These are phyloP conservation scores for Drosophila percnosoma DNA, from an alignment of 2,888 invertebrate genomes.

Conservation along the genomic window DNA sequence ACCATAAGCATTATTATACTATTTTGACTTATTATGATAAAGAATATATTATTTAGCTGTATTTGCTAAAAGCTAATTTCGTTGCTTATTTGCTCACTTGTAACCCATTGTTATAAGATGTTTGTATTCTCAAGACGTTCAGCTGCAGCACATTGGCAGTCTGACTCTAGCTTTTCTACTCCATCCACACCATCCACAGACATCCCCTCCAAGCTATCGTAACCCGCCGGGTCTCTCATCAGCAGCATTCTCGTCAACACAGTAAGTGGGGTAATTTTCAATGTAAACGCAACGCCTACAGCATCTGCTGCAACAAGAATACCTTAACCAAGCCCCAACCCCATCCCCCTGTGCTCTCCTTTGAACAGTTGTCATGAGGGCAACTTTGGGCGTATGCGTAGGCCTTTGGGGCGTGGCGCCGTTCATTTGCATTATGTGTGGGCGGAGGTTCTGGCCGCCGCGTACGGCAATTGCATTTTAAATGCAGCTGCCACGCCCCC, in stretches of 20 bases:
- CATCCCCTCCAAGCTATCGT: neutral
- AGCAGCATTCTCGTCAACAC: constrained; percentile 61
- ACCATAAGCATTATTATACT: neutral
- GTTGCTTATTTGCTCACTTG: neutral
- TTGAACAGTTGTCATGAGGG: constrained; percentile 29
- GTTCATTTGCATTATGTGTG: constrained; percentile 70
- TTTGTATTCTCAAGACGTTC: constrained; percentile 31
- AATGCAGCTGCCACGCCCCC: constrained; percentile 69
- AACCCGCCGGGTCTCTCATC: constrained; percentile 23
- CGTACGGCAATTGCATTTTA: constrained; percentile 72
- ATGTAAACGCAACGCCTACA: constrained; percentile 77
- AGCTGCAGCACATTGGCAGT: constrained; percentile 14
- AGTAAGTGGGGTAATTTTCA: constrained; percentile 81
- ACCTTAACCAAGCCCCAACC: neutral
- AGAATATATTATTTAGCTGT: neutral
- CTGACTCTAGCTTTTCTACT: constrained; percentile 7
- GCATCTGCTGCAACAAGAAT: constrained; percentile 55
- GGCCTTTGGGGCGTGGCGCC: constrained; percentile 64
- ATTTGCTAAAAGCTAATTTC: neutral
- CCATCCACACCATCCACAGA: neutral
- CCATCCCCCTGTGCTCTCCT: neutral
- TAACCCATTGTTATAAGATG: constrained; percentile 23
- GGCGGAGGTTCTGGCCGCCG: constrained; percentile 11
- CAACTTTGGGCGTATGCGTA: constrained; percentile 50
- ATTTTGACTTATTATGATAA: neutral